Conservation (phyloP, 2,113 vertebrate species). For the Etheostoma cragini region DNA sequence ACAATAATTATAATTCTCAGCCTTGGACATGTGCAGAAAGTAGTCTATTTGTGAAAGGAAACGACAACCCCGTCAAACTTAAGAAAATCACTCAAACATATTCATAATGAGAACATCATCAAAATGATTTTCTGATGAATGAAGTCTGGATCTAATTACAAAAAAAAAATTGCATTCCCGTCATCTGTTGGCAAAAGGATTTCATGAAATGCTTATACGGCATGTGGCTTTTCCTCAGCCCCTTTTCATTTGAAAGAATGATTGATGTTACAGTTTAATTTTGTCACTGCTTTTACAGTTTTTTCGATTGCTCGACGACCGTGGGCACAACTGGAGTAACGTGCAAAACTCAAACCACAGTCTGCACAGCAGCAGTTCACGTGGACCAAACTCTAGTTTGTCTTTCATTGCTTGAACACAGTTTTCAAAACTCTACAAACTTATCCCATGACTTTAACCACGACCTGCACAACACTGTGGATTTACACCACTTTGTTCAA, state of each 20-base stretch:
- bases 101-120: neutral
- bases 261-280: slow-evolving; percentile 13
- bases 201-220: slow-evolving; percentile 4
- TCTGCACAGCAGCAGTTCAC: too few species aligned
- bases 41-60: slow-evolving; percentile 9
- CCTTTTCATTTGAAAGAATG: neutral
- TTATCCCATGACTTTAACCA: too few species aligned
- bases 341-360: too few species aligned
- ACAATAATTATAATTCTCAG: neutral
- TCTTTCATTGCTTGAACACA: too few species aligned
- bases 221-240: neutral
- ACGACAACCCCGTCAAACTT: neutral
- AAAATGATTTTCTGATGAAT: neutral
- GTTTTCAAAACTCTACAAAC: too few species aligned
- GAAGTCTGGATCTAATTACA: slow-evolving; percentile 21
- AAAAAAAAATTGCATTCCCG: slow-evolving; percentile 4
- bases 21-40: neutral
- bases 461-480: too few species aligned
- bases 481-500: too few species aligned
- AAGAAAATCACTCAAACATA: slow-evolving; percentile 4
- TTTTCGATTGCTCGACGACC: too few species aligned
- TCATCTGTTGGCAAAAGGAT: neutral
- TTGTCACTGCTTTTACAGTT: neutral
- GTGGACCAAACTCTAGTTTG: too few species aligned
- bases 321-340: too few species aligned